Base-by-base conservation (phyloP, 2,888 invertebrate species). In the Tetragonula carbonaria region DNA sequence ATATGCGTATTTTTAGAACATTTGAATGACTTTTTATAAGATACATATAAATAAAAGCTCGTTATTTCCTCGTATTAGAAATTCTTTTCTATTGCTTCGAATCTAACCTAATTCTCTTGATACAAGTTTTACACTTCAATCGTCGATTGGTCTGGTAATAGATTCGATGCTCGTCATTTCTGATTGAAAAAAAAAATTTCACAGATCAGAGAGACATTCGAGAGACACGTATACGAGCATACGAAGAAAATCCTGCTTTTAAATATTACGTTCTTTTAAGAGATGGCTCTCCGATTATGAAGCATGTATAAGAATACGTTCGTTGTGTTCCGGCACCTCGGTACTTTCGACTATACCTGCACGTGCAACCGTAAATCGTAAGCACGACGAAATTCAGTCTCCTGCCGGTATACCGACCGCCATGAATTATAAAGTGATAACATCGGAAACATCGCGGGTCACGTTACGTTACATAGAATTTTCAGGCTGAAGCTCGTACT, bases 361-460 rank as follows among this genome's bases (percentile, higher is more conserved):
- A 82, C 78, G 82, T 83, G 82, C 86, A 82, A 87, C 82, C 82
- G 79, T 86, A 88, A 87, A 88, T 88, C 82, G 87, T 82, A 80
- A 89, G 68, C 77, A 78, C 82, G 75, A 85, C 86, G 86, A 89
- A 89, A 89, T 89, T 86, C 82, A 87, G 86, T 62, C 72, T 82
- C 71, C 82, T 81, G 66, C 84, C 70, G 62, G 85, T 33, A 70
- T 50, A 62, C 33, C 63, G 66, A 67, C 76, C 86, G 80, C 72
- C 80, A 85, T 86, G 89, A 89, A 89, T 89, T 89, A 89, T 85
- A 86, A 80, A 85, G 85, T 80, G 89, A 89, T 89, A 89, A 78
- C 82, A 89, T 89, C 89, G 71, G 67, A 70, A 77, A 66, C 83
- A 82, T 83, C 84, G n/a, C 65, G 80, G 84, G 75, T 89, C 89